Evolutionary conservation across 2,797 vertebrate species (phyloP).

Genomic region (Huso huso): DNA sequence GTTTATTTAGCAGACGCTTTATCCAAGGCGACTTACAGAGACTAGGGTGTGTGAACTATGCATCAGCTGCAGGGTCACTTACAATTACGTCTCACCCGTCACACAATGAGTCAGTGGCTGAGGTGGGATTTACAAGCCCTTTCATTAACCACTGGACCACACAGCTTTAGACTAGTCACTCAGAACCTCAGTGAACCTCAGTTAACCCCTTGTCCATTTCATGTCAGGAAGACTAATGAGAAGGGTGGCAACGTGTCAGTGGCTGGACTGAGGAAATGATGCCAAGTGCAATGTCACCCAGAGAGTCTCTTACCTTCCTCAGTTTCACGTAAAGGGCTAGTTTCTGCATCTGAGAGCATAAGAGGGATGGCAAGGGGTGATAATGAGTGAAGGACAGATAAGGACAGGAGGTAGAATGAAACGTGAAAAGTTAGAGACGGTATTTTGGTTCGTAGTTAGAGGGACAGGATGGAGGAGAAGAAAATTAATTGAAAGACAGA

Average conservation of each 20-base stretch:
- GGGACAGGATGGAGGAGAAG: conserved; percentile 16
- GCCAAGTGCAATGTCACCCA: conserved; percentile 8
- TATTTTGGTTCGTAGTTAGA: no score
- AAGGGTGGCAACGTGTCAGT: conserved; percentile 1
- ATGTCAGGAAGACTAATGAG: background rate
- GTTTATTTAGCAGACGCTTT: no score
- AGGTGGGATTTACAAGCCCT: no score
- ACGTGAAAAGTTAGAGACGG: conserved; percentile 3
- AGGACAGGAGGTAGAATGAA: conserved; percentile 21
- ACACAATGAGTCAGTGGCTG: no score
- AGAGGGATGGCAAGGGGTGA: conserved; percentile 29
- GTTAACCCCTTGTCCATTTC: background rate
- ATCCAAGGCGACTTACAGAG: no score
- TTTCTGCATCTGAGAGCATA: conserved; percentile 65
- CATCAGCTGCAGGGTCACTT: no score
- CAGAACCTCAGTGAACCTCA: no score
- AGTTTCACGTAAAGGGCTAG: conserved; percentile 47
- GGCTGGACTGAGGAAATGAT: background rate
- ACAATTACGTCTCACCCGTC: no score
- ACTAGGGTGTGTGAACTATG: no score
- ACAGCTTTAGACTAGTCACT: no score
- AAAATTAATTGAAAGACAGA: background rate
- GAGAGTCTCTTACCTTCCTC: conserved; percentile 76
- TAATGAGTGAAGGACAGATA: conserved; percentile 23
- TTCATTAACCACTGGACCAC: no score